These are phyloP conservation scores for Ladona fulva DNA, from an alignment of 1,140 invertebrate genomes.

Conservation along the genomic window DNA sequence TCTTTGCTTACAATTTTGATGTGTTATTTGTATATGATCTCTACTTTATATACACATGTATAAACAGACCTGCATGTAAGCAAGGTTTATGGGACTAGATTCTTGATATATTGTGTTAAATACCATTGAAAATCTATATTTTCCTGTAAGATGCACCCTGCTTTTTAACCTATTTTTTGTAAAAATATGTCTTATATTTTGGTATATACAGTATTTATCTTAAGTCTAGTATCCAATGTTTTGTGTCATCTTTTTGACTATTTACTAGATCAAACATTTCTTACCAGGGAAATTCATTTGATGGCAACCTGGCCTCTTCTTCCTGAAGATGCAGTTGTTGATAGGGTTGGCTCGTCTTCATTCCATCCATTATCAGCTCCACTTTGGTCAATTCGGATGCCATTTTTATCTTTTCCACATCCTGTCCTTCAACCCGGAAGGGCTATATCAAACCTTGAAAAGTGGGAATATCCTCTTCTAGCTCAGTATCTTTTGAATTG, in stretches of 20 bases:
- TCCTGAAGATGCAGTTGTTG: conserved; percentile 76
- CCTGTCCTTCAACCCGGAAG: background rate
- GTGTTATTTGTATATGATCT: conserved; percentile 50
- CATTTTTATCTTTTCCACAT: background rate
- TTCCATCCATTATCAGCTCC: conserved; percentile 78
- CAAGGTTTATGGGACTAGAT: no score
- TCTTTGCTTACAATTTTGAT: conserved; percentile 63
- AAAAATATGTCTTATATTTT: conserved; percentile 66
- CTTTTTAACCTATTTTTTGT: conserved; percentile 70
- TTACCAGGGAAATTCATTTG: conserved; percentile 60
- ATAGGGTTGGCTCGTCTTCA: conserved; percentile 78
- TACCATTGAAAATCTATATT: no score
- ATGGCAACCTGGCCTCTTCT: conserved; percentile 82
- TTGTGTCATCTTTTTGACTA: conserved; percentile 18
- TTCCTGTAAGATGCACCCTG: conserved; percentile 41
- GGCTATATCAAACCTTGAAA: background rate
- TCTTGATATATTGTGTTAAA: no score
- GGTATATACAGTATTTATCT: conserved; percentile 32
- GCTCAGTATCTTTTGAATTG: background rate
- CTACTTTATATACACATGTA: no score
- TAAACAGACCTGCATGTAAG: no score
- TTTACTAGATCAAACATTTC: no score
- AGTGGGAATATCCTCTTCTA: background rate
- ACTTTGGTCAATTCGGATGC: conserved; percentile 44
- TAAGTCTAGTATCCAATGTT: conserved; percentile 15